Conservation (phyloP, 2,888 invertebrate species). For the Chromoteleia sp. region DNA sequence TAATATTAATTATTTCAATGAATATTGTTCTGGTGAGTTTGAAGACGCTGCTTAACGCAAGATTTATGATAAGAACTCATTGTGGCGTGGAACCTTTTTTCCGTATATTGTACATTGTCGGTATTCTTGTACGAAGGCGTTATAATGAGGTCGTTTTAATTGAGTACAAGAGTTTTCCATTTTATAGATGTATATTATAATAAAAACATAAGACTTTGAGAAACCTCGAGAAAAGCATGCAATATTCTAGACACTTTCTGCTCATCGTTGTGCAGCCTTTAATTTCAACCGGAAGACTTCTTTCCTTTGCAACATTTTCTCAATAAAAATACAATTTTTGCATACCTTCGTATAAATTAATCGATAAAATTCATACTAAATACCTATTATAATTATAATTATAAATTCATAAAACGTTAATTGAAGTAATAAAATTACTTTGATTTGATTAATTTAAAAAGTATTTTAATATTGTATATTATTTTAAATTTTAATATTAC, state of each 20-base stretch:
- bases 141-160: not conserved
- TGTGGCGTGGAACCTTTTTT: not conserved
- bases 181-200: not conserved
- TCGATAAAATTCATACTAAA: too few relatives aligned
- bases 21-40: conserved; percentile 2
- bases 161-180: not conserved
- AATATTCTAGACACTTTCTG: conserved; percentile 22
- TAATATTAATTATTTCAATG: conserved; percentile 9
- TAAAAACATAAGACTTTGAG: not conserved
- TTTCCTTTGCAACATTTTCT: conserved; percentile 8
- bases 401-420: too few relatives aligned
- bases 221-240: conserved; percentile 10
- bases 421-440: too few relatives aligned
- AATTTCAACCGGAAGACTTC: not conserved
- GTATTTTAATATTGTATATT: too few relatives aligned
- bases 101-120: too few relatives aligned
- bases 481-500: too few relatives aligned
- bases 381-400: too few relatives aligned
- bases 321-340: not conserved
- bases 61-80: not conserved
- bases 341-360: too few relatives aligned
- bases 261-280: conserved; percentile 1
- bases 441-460: too few relatives aligned
- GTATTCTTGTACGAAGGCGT: not conserved
- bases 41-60: not conserved